Conservation (phyloP, 2,888 invertebrate species). For the Therioaphis trifolii region DNA sequence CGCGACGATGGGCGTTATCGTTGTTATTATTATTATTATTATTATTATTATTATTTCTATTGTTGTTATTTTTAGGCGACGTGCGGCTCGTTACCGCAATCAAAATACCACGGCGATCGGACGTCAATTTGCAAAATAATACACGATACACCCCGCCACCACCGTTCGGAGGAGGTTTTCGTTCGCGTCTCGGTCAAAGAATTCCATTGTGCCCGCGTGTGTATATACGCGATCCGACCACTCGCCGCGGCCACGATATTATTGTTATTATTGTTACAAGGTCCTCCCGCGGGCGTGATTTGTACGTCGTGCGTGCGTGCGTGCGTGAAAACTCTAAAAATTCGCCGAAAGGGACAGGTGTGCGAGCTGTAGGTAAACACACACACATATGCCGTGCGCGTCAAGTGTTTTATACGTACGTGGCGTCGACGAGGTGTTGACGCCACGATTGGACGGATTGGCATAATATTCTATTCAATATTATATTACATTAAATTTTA, state of each 20-base stretch:
- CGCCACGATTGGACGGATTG: too few species aligned
- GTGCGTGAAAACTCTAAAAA: background rate
- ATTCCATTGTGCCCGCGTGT: background rate
- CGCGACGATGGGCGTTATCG: background rate
- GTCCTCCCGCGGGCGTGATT: background rate
- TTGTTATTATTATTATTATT: background rate
- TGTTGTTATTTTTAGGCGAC: background rate
- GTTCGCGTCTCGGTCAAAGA: background rate
- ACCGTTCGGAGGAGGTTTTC: background rate
- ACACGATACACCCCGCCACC: too few species aligned
- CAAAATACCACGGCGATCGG: background rate
- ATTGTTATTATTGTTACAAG: background rate
- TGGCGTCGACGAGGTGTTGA: too few species aligned
- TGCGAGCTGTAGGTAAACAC: background rate
- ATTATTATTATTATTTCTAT: background rate
- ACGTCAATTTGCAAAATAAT: background rate
- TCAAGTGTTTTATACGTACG: too few species aligned
- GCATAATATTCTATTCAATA: too few species aligned
- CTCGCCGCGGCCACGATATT: background rate
- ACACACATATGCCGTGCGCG: too few species aligned
- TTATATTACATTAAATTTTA: too few species aligned
- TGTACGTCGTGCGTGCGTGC: background rate
- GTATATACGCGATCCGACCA: too few species aligned
- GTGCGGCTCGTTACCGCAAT: slow-evolving; percentile 5
- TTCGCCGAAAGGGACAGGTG: slow-evolving; percentile 9